Base-by-base conservation (phyloP, 2,888 invertebrate genomes). In the Macaria liturata region DNA sequence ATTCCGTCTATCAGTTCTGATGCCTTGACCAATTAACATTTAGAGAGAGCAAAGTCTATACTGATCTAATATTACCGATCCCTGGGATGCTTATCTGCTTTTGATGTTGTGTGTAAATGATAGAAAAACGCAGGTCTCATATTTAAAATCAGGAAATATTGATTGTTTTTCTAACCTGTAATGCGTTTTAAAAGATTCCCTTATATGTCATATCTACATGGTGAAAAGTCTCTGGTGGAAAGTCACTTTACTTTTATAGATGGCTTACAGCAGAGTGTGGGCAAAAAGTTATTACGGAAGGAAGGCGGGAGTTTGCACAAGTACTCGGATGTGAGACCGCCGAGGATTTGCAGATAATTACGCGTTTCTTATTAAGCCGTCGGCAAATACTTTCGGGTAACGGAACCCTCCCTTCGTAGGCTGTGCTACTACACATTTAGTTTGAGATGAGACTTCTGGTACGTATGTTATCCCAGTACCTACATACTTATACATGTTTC, bases 311-410 rank as follows among this genome's bases (percentile, higher is more conserved):
- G 82, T 83, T 83, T 83, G 77, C 80, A 66, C 76, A 83, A 81
- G 79, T 83, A 78, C 79, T 81, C 74, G 76, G 78, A 77, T 81
- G 76, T 78, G 68, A 75, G 64, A 59, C 58, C 49, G 51, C 61
- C 62, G 64, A 58, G 80, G 80, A 81, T 83, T 82, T 80, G 76
- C 76, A 78, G 83, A 83, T 84, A 84, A 84, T 84, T 85, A 83
- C 83, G 70, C 77, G 77, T 75, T 80, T 80, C 80, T 76, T 83
- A 83, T 82, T 83, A 84, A 85, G 83, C 79, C 75, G 75, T 79
- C 79, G 69, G 80, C 76, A 83, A 84, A 84, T 83, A 84, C 79
- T 77, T 78, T 67, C 62, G 52, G 49, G 59, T 55, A 60, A 53
- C 52, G 49, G 55, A 55, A 55, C 49, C 46, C 49, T 48, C 52